Evolutionary conservation across 2,888 invertebrate genomes (phyloP), one percentile per base, ranked within the genome.

Genomic region (Ctena decussata): DNA sequence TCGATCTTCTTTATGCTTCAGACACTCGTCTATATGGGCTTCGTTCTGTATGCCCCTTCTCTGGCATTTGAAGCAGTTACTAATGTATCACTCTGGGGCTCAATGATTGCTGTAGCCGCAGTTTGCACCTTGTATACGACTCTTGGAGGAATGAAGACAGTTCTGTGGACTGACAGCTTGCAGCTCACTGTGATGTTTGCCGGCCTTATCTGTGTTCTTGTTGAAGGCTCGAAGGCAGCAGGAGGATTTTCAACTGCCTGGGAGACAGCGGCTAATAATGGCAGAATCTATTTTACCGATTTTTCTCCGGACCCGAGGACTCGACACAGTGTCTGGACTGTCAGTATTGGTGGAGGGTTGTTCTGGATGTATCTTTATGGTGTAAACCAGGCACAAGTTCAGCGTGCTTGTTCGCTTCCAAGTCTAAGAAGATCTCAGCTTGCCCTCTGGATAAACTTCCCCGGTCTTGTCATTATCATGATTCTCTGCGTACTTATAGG

Each of bases 301-400:
- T 82, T 82, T 24, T 85, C 85, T 94, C 97, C 97, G 0, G 97
- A 97, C 94, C 98, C 98, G 0, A 97, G 98, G 0, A 97, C 97
- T 0, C 97, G 98, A 0, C 98, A 99, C 95, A 98, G 98, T 41
- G 97, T 98, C 85, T 99, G 98, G 98, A 97, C 97, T 0, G 97
- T 98, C 0, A 94, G 97, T 12, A 96, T 98, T 85, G 99, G 99
- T 27, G 98, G 98, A 1, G 98, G 98, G n/a, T 97, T 99, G 95
- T 98, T 98, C 93, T 99, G 98, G 98, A 97, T 98, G 79, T 98
- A 98, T 76, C 97, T 99, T 97, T 99, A 98, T 96, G 98, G 98
- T 94, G 98, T 98, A 37, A 99, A 99, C 96, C 99, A 99, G 96
- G 98, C 98, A 0, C 98, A 98, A 80, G 97, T 99, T 41, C 99